Conservation (phyloP, 2,888 invertebrate species). For the Drosophila kanekoi region DNA sequence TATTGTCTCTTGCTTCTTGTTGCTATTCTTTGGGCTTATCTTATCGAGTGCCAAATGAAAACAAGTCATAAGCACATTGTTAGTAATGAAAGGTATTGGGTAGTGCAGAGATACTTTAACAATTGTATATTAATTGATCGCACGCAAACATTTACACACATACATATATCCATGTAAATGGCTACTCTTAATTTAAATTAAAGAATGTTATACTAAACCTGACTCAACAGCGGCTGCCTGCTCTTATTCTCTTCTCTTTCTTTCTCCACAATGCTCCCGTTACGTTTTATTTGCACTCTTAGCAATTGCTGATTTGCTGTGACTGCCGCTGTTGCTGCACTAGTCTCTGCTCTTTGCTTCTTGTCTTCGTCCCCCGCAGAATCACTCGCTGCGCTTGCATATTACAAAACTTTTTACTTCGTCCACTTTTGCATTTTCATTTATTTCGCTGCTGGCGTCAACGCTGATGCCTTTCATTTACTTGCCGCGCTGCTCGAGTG, state of each 20-base stretch:
- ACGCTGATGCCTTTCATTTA: conserved; percentile 47
- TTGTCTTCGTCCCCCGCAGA: neutral
- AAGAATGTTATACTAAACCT: neutral
- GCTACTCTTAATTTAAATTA: neutral
- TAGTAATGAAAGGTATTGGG: no score
- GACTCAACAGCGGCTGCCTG: neutral
- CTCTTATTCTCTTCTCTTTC: neutral
- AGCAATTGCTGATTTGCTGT: conserved; percentile 12
- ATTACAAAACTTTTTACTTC: conserved; percentile 76
- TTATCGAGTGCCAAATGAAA: conserved; percentile 33
- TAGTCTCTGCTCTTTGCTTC: conserved; percentile 1
- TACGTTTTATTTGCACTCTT: conserved; percentile 5
- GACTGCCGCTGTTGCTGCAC: conserved; percentile 20
- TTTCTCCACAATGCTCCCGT: neutral
- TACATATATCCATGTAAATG: neutral
- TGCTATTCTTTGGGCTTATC: conserved; percentile 49
- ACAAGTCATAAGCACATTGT: conserved; percentile 14
- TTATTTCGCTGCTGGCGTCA: conserved; percentile 58
- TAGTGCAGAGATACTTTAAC: neutral
- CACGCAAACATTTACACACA: neutral
- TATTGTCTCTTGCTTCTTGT: conserved; percentile 24
- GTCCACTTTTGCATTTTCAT: conserved; percentile 69
- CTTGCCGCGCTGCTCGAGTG: conserved; percentile 24
- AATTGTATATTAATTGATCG: neutral
- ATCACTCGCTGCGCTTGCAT: conserved; percentile 39